Percentiles rank a stretch among this genome's conserved stretches.
phyloP scores from a whole-genome alignment of 2,797 vertebrate species.

The Acanthopagrus latus region DNA sequence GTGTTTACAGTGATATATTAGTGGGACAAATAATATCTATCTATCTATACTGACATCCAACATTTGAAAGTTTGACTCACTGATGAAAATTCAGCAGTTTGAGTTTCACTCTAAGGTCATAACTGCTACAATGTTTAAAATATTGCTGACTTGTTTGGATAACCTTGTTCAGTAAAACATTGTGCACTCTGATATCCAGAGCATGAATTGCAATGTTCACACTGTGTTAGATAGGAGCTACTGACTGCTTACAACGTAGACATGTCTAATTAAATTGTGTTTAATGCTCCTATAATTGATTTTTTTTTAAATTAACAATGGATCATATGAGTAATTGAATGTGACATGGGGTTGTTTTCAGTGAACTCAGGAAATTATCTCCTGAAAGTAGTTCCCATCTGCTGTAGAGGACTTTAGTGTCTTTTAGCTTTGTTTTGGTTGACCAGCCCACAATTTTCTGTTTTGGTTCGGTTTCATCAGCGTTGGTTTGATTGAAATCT shows the following conservation, averaged over 20 bases:
- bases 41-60: not conserved
- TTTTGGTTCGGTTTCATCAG: not conserved
- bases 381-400: not conserved
- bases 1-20: no score
- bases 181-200: not conserved
- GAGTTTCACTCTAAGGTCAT: not conserved
- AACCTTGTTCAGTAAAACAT: not conserved
- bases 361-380: conserved; percentile 15
- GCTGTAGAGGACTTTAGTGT: not conserved
- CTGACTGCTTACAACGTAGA: not conserved
- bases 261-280: not conserved
- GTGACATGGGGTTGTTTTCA: not conserved
- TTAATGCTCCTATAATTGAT: not conserved
- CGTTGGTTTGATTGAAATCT: not conserved
- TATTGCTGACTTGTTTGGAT: not conserved
- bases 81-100: not conserved
- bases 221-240: not conserved
- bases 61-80: not conserved
- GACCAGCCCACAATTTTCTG: not conserved
- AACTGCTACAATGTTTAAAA: not conserved
- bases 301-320: not conserved
- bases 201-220: not conserved
- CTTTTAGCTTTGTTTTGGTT: conserved; percentile 5
- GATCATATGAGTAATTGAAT: not conserved
- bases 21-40: no score